phyloP scores from a whole-genome alignment of 2,113 vertebrate species.

The Sylvicapra grimmia region DNA sequence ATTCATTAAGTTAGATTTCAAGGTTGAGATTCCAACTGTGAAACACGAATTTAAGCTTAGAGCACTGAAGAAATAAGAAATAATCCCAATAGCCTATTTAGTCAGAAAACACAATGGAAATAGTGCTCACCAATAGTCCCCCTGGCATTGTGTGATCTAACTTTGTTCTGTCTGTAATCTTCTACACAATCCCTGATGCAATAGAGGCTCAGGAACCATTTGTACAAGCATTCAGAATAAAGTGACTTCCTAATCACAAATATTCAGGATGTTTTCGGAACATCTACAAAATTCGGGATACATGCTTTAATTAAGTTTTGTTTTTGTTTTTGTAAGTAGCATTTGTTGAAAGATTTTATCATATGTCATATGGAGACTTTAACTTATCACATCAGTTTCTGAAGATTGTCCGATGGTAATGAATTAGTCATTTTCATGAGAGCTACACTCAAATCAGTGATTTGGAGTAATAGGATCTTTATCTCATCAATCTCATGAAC shows the following conservation, averaged over 20 bases:
- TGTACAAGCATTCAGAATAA: not conserved
- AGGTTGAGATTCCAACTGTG: not conserved
- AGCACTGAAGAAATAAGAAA: not conserved
- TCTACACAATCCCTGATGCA: fast-evolving
- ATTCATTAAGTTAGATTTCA: not conserved
- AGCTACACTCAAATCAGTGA: constrained; percentile 58
- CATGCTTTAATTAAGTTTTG: not conserved
- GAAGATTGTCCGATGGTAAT: constrained; percentile 30
- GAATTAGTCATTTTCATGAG: constrained; percentile 60
- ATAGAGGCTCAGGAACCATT: not conserved
- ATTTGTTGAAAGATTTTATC: constrained; percentile 7
- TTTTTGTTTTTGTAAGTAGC: not conserved
- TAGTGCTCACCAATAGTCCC: not conserved
- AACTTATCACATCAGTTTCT: constrained; percentile 24
- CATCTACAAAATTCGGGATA: not conserved
- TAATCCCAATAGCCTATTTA: not conserved
- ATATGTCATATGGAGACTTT: not conserved
- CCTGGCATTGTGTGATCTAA: not conserved
- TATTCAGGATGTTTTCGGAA: not conserved
- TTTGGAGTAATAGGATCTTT: constrained; percentile 58
- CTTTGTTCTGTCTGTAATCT: not conserved
- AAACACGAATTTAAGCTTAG: not conserved
- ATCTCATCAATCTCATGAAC: constrained; percentile 66
- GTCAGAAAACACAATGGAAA: not conserved
- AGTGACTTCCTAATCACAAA: not conserved